Evolutionary conservation across 2,113 vertebrate genomes (phyloP), one percentile per base, ranked within the genome.

Genomic region (Alexandromys fortis): DNA sequence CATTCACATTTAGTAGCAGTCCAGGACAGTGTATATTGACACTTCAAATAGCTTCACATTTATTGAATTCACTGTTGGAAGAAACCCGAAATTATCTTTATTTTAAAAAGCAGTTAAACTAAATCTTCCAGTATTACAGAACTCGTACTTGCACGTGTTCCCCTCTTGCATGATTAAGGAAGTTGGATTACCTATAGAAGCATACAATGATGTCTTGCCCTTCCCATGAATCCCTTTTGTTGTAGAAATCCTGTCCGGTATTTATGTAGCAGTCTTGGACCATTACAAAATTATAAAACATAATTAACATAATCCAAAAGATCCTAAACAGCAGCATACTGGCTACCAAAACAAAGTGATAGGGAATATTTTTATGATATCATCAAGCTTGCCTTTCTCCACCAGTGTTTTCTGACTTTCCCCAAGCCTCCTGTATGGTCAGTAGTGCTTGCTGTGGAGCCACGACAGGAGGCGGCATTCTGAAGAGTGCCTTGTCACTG

Each of bases 341-440:
- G 21, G 26, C 21, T 72, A 92, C 35, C 58, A 95, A 90, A 63
- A 87, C 67, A 91, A 91, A 96, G 5, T 0, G 1, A 68, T 45
- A 22, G 55, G 38, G 83, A 90, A 68, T 91, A 72, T 83, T 95
- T 91, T 93, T 79, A 91, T 86, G 47, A 91, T 85, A 28, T 90
- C 85, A 67, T 75, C 72, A 87, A 72, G 26, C 10, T 61, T 77
- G 52, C 88, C 95, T 95, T 89, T 33, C 38, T 89, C 91, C 86
- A 87, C 81, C 45, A 13, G 42, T 76, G 8, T 73, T 61, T 90
- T 87, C 79, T 61, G 75, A 90, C 47, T 68, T 81, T 24, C 75
- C 45, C 21, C 49, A 86, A 72, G 24, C 22, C 33, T 42, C 86
- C 30, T 65, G 0, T 42, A 38, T 87, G 21, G 47, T 91, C 45